Base-by-base conservation (phyloP, 1,140 invertebrate species). In the Musca domestica region DNA sequence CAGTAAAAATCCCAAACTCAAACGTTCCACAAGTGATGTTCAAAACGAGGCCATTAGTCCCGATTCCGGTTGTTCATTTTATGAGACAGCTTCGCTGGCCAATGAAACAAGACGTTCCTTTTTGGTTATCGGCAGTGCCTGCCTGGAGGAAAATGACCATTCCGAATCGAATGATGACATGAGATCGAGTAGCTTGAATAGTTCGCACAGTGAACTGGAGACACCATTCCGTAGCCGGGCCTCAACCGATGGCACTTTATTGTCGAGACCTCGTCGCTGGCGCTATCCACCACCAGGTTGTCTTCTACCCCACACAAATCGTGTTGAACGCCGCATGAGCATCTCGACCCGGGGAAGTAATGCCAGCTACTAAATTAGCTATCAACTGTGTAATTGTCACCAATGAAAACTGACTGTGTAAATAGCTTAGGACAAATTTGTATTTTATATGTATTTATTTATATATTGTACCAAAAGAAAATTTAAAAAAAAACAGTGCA, bases 1-100 rank as follows among this genome's bases (percentile, higher is more conserved):
- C 70, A 87, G 76, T 67, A 90, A 89, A 78, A 88, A 85, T 76
- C 84, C 87, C 19, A 86, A 85, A 74, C 76, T 87, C 34, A 85
- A 85, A 74, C 80, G 86, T 72, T 86, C 85, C 48, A 83, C 83
- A 17, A 87, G 86, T 72, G 87, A 88, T 67, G 77, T 82, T 69
- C 80, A 80, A 48, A 71, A 77, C 46, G 71, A 74, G 4, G 68
- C 70, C 7, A 19, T 75, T 6, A 82, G 75, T 22, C 80, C 77
- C 2, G 80, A 80, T 20, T 75, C 76, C 0, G 72, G 72, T 10
- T 76, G 77, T 69, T 80, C 74, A 68, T 80, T 73, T 25, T 82
- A 79, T 61, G 77, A 76, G 15, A 66, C 76, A 7, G 67, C 75
- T 3, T 72, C 74, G 1, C 10, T 77, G 58, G 74, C 70, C 3